A percentile compares a stretch with the other conserved stretches of the same genome.
Conservation (phyloP, 37 sponge, comb jelly and placozoan species). For the Beroe forskalii region DNA sequence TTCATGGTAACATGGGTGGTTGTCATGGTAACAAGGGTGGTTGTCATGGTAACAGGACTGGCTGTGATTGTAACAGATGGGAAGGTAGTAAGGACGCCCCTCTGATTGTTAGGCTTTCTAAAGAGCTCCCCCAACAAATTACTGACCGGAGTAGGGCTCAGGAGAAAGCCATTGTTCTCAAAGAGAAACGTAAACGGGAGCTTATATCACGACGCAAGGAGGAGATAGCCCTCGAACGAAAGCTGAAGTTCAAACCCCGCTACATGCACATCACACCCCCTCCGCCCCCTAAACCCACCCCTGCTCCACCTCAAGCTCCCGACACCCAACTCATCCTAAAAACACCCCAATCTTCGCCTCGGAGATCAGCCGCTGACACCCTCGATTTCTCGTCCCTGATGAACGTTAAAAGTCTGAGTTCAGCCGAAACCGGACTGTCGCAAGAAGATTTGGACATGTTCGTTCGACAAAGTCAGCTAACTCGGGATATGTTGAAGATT, state of each 20-base stretch:
- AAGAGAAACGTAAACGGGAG: slow-evolving; percentile 38
- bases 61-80: neutral
- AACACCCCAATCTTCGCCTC: neutral
- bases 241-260: slow-evolving; percentile 12
- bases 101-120: neutral
- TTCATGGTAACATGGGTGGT: neutral
- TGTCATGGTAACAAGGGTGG: neutral
- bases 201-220: neutral
- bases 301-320: neutral
- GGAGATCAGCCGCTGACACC: neutral
- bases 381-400: neutral
- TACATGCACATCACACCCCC: slow-evolving; percentile 39
- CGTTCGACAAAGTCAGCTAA: slow-evolving; percentile 18
- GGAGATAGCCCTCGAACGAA: neutral
- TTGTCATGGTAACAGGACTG: neutral
- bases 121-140: slow-evolving; percentile 1
- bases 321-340: neutral
- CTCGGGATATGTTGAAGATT: slow-evolving; percentile 60
- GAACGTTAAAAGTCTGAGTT: neutral
- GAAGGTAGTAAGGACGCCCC: neutral
- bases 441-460: neutral
- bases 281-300: slow-evolving; percentile 1
- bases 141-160: neutral
- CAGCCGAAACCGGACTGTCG: neutral
- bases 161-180: slow-evolving; percentile 4